Conservation (phyloP, 2,888 invertebrate genomes). For the Caenorhabditis sulstoni region DNA sequence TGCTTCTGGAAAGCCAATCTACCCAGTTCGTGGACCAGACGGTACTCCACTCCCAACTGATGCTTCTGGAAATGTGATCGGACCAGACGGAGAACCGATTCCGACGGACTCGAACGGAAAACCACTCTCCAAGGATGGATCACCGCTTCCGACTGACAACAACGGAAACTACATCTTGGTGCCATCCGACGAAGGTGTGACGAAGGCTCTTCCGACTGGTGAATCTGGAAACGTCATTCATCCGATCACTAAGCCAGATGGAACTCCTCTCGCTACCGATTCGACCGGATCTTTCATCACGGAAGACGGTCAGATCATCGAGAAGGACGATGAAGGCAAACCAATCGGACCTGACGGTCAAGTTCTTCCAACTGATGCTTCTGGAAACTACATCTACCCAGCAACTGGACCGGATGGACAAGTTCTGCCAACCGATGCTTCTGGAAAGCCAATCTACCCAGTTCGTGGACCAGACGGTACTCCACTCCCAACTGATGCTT, state of each 20-base stretch:
- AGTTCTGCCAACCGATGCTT: too few species aligned
- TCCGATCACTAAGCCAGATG: constrained; percentile 66
- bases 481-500: constrained; percentile 55
- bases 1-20: too few species aligned
- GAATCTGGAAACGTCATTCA: constrained; percentile 14
- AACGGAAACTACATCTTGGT: constrained; percentile 48
- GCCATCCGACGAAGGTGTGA: constrained; percentile 1
- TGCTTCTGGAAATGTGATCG: too few species aligned
- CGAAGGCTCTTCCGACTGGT: constrained; percentile 44
- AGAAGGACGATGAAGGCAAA: constrained; percentile 42
- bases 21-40: too few species aligned
- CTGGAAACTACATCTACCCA: too few species aligned
- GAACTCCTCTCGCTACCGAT: constrained; percentile 55
- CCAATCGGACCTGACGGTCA: too few species aligned
- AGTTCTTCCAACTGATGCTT: too few species aligned
- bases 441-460: too few species aligned
- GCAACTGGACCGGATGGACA: too few species aligned
- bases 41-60: too few species aligned
- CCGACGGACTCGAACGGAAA: too few species aligned
- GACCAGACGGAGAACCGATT: too few species aligned
- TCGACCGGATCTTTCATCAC: constrained; percentile 35
- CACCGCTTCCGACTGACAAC: constrained; percentile 67
- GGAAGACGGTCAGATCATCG: constrained; percentile 19
- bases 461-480: constrained; percentile 59
- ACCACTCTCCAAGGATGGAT: constrained; percentile 52